Conservation (phyloP, 2,113 vertebrate genomes). For the Ptyas mucosa region DNA sequence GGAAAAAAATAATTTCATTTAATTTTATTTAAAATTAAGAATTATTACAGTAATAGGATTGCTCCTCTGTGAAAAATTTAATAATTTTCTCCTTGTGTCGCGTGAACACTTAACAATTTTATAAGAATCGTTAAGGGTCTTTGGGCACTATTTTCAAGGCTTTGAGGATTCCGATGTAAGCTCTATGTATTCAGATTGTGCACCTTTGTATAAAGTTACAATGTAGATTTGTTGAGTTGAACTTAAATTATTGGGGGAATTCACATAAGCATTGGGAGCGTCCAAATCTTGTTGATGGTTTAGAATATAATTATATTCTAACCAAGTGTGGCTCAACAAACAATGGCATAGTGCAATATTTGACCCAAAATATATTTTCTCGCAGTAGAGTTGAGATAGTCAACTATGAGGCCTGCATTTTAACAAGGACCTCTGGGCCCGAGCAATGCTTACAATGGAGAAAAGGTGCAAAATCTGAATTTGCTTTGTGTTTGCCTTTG, state of each 20-base stretch:
- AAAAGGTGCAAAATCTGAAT: background rate
- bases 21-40: background rate
- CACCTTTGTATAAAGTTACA: background rate
- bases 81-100: background rate
- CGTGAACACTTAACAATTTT: background rate
- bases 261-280: background rate
- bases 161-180: background rate
- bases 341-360: background rate
- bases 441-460: background rate
- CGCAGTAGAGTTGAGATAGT: background rate
- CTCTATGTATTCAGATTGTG: background rate
- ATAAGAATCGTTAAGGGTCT: background rate
- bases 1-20: background rate
- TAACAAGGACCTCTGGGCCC: background rate
- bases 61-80: background rate
- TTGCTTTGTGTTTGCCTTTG: background rate
- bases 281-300: background rate
- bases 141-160: background rate
- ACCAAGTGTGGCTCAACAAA: background rate
- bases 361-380: background rate
- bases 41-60: background rate
- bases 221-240: background rate
- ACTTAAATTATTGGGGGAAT: background rate
- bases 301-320: background rate
- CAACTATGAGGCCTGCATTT: background rate